These are phyloP conservation scores for Platalea minor DNA, from an alignment of 2,797 vertebrate species.

Conservation along the genomic window DNA sequence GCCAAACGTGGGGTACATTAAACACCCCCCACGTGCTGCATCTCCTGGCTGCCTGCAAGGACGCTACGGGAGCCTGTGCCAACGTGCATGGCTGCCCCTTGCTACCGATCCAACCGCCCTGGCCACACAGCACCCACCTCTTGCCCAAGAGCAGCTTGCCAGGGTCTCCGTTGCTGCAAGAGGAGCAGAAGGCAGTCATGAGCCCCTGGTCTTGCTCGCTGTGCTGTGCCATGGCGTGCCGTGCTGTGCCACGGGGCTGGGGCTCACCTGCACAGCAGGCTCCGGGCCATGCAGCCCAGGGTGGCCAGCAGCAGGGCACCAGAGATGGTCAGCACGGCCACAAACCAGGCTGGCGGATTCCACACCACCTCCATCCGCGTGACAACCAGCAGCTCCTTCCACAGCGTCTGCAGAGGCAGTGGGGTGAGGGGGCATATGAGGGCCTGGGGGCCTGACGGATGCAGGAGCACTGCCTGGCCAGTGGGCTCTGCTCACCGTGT, in stretches of 20 bases:
- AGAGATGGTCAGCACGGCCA: conserved; percentile 69
- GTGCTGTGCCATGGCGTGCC: accelerated
- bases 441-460: accelerated
- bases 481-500: neutral
- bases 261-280: conserved; percentile 54
- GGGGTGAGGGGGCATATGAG: accelerated
- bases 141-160: neutral
- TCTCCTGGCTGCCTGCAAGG: neutral
- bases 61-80: neutral
- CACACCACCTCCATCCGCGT: conserved; percentile 20
- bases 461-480: accelerated
- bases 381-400: conserved; percentile 45
- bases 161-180: neutral
- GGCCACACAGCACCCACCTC: neutral
- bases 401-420: conserved; percentile 8
- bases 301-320: conserved; percentile 54
- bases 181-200: neutral
- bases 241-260: accelerated
- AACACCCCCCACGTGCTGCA: accelerated
- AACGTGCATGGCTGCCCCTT: accelerated
- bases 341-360: conserved; percentile 76
- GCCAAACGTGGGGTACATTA: accelerated
- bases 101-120: accelerated
- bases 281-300: conserved; percentile 47
- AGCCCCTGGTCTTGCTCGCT: neutral